Evolutionary conservation across 2,797 vertebrate species (phyloP), one percentile per base, ranked within the genome.

Genomic region (Rhinatrema bivittatum): DNA sequence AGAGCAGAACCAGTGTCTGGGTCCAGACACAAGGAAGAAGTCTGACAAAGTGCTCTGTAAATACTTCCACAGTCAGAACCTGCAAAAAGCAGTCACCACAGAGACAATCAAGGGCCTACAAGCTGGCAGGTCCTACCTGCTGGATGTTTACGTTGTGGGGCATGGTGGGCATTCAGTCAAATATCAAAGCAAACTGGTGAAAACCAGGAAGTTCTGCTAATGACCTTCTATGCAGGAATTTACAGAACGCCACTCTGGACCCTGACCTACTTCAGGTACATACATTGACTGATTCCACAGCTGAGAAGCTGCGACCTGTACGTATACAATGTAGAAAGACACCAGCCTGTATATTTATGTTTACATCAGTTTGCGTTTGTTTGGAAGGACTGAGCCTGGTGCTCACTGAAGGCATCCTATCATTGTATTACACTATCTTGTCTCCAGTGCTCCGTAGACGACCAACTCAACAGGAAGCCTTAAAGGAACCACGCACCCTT

Each of bases 131-230:
- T 91, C 89, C 47, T 99, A 99, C 76, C 80, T 98, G 74, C 87
- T 99, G 73, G 96, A 99, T 46, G 93, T 99, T 68, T 99, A 98
- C 0, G 93, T 91, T 56, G 87, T 98, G 53, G 93, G 90, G 56
- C 94, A 96, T 1, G 88, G 91, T 0, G 91, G 95, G 4, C 93
- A 98, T 69, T 93, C 95, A 0, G 93, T 96, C 56, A 97, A 89
- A 76, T 99, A 99, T 72, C 94, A 97, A 88, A 94, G 91, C 78
- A 99, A 98, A 88, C 64, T 98, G 39, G 91, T 99, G 72, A 99
- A 96, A 88, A 99, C 93, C 32, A 88, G 95, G 76, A 97, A 92
- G 72, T 89, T 92, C 78, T 99, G 96, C 75, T 97, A 97, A 84
- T 86, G 69, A 68, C 81, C 77, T 60, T 63, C 57, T 51, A 66